Conservation (phyloP, 1,140 invertebrate species). For the Latrodectus geometricus region DNA sequence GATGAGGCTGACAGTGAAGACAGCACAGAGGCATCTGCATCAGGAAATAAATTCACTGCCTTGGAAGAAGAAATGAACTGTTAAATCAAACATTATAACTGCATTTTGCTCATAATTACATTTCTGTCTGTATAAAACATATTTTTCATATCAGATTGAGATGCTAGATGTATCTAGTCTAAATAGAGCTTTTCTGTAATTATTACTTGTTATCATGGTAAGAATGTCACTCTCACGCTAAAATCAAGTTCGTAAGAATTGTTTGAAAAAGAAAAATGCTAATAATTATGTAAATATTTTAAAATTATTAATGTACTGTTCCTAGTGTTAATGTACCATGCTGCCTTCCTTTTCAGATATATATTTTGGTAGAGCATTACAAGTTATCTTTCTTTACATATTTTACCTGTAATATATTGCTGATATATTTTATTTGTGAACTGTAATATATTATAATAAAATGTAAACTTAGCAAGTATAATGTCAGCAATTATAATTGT, state of each 20-base stretch:
- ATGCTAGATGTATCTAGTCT: neutral
- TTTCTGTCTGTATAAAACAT: neutral
- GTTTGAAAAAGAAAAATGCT: neutral
- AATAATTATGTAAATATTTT: slow-evolving; percentile 5
- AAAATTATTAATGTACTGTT: neutral
- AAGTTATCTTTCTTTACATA: no score
- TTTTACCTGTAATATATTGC: no score
- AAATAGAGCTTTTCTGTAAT: neutral
- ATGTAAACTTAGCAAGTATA: no score
- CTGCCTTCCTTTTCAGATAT: neutral
- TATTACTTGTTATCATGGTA: neutral
- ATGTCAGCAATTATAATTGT: no score
- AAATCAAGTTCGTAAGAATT: no score
- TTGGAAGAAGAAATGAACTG: slow-evolving; percentile 37
- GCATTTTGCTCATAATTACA: neutral
- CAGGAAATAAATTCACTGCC: slow-evolving; percentile 37
- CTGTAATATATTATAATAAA: no score
- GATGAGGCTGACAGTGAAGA: slow-evolving; percentile 59
- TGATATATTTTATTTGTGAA: no score
- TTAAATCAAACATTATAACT: slow-evolving; percentile 9
- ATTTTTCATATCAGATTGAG: neutral
- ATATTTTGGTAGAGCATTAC: neutral
- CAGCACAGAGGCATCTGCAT: slow-evolving; percentile 26
- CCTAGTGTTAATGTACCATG: neutral
- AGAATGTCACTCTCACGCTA: neutral